A percentile compares a stretch with the other conserved stretches of the same genome.
phyloP scores from a whole-genome alignment of 2,113 vertebrate genomes.

The cat (Felis catus) region DNA sequence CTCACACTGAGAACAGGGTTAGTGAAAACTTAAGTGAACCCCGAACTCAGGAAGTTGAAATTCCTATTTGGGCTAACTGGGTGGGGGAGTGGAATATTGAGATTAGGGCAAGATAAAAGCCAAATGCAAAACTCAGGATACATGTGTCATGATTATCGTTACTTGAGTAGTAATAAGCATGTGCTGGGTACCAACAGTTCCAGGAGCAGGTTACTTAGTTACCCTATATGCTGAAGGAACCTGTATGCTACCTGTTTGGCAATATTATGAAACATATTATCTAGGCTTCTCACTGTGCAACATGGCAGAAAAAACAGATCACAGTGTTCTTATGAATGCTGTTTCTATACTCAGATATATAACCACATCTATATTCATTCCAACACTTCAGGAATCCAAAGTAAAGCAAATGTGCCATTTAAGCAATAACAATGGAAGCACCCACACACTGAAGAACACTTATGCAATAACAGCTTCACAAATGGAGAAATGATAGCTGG shows the following conservation, averaged over 20 bases:
- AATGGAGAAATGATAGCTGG: slow-evolving; percentile 52
- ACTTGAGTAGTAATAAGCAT: not conserved
- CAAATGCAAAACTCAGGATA: slow-evolving; percentile 40
- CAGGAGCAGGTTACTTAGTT: slow-evolving; percentile 22
- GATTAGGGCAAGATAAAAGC: not conserved
- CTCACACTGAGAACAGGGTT: not conserved
- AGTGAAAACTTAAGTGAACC: slow-evolving; percentile 1
- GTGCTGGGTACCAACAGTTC: not conserved
- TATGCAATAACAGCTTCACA: slow-evolving; percentile 68
- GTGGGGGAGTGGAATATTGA: not conserved
- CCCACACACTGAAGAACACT: slow-evolving; percentile 75
- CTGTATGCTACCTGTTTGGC: slow-evolving; percentile 54
- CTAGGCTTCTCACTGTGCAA: slow-evolving; percentile 67
- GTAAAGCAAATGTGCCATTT: slow-evolving; percentile 79
- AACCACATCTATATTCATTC: slow-evolving; percentile 77
- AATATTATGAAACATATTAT: slow-evolving; percentile 68
- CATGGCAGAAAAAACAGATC: slow-evolving; percentile 72
- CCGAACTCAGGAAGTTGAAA: not conserved
- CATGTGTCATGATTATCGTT: not conserved
- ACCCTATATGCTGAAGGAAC: not conserved
- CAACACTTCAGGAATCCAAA: slow-evolving; percentile 74
- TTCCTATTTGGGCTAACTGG: not conserved
- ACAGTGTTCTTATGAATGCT: slow-evolving; percentile 72
- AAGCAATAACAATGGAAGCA: slow-evolving; percentile 79
- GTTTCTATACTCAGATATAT: slow-evolving; percentile 77